Evolutionary conservation across 2,113 vertebrate species (phyloP), one percentile per base, ranked within the genome.

Genomic region (Genyomyrus donnyi): DNA sequence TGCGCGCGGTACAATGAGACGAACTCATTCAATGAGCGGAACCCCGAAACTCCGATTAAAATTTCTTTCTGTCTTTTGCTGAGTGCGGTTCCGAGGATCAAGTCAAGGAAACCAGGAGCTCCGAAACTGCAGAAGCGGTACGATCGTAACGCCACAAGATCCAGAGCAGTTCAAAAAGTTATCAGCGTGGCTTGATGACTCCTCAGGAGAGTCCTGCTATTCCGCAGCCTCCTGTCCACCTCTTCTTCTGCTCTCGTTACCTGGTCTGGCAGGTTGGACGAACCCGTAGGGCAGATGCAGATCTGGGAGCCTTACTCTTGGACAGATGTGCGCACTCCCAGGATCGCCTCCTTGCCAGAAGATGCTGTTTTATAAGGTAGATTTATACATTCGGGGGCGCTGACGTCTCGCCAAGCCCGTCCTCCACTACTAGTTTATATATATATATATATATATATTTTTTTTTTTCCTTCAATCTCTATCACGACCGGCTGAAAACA

Each of bases 381-480:
- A 96, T 98, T 98, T 97, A 98, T 97, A 98, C 96, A 91, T 94
- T 91, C 93, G 94, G 93, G 93, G 91, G 91, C 93, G 92, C 95
- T 98, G 97, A 98, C 97, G 97, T 97, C 94, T 94, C 93, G 92
- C 94, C 91, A 92, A 94, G 95, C 92, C 95, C 96, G 94, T 94
- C 96, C 96, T 97, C 94, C 93, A 94, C 94, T 94, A 93, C 93
- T 93, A 84, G 90, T 48, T 49, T 15, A 91, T 93, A 91, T 91
- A 92, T 93, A 91, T 93, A 91, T 90, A 85, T 24, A 42, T 49
- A 56, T 27, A 21, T 42, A 15, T 74, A 3, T 87, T 39, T 39
- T 87, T 52, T 87, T 88, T 39, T 83, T 49, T 89, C 90, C 88
- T 91, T 88, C 93, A 80, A 91, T 53, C 46, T 24, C 74, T 50